A percentile compares a stretch with the other conserved stretches of the same genome.
Conservation (phyloP, 2,797 vertebrate genomes). For the Stomatorhinus walkeri region DNA sequence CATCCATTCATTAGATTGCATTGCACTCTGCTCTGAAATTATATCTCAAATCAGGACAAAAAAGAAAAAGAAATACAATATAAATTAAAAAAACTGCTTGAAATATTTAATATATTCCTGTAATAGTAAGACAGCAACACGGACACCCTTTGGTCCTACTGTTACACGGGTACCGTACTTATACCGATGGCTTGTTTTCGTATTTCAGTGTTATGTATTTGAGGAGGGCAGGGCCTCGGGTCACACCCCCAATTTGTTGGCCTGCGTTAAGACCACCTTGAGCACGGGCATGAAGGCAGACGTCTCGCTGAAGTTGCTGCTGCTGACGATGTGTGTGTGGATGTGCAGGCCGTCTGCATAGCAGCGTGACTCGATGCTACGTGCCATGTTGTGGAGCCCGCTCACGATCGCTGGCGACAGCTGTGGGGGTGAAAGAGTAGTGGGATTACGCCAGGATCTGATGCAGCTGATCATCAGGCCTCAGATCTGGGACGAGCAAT, state of each 20-base stretch:
- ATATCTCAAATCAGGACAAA: conserved; percentile 26
- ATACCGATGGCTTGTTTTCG: conserved; percentile 48
- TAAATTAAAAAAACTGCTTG: conserved; percentile 19
- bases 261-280: conserved; percentile 93
- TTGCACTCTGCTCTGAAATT: conserved; percentile 50
- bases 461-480: neutral
- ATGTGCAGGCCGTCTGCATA: conserved; percentile 83
- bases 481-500: neutral
- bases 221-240: neutral
- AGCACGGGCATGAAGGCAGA: conserved; percentile 97
- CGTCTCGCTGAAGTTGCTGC: conserved; percentile 97
- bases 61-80: conserved; percentile 17
- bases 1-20: conserved; percentile 28
- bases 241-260: conserved; percentile 86
- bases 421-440: conserved; percentile 51
- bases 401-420: conserved; percentile 82
- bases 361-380: conserved; percentile 75
- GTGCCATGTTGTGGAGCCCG: conserved; percentile 84
- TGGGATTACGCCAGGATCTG: neutral
- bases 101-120: conserved; percentile 23
- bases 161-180: conserved; percentile 26
- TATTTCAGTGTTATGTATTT: conserved; percentile 25
- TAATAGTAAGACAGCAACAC: conserved; percentile 32
- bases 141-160: conserved; percentile 45
- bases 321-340: conserved; percentile 95